Conservation (phyloP, 2,113 vertebrate species). For the Hippocampus comes region DNA sequence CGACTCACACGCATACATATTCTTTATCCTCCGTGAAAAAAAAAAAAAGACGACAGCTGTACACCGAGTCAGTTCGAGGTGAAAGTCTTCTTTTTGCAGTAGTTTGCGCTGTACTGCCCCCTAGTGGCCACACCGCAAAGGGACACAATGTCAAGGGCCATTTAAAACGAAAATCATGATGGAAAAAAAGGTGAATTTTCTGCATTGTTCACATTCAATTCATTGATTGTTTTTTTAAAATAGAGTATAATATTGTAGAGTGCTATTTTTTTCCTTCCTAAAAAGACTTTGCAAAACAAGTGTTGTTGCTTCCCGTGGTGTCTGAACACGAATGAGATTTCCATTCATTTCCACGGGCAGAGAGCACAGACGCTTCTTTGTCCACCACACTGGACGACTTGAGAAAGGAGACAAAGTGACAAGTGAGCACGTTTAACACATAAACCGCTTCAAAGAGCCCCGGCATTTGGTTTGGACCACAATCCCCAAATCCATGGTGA, state of each 20-base stretch:
- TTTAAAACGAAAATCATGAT: background rate
- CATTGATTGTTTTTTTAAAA: background rate
- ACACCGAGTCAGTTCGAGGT: background rate
- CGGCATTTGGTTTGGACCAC: conserved; percentile 8
- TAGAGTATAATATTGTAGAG: background rate
- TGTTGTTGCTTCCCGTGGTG: too few relatives aligned
- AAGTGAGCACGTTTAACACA: background rate
- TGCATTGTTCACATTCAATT: background rate
- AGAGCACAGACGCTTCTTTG: too few relatives aligned
- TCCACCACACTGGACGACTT: conserved; percentile 26
- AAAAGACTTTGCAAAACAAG: too few relatives aligned
- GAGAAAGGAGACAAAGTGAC: background rate
- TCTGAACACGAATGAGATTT: too few relatives aligned
- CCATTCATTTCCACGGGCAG: too few relatives aligned
- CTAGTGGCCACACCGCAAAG: background rate
- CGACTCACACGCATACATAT: background rate
- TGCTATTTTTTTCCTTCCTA: background rate
- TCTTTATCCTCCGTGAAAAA: background rate
- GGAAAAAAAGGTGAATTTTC: too few relatives aligned
- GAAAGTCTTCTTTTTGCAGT: too few relatives aligned
- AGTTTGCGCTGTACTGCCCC: background rate
- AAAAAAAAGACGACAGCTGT: background rate
- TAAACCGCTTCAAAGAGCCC: background rate
- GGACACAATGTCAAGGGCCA: background rate
- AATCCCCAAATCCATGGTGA: background rate